phyloP scores from a whole-genome alignment of 1,140 invertebrate species.

The Heliconius eleuchia region DNA sequence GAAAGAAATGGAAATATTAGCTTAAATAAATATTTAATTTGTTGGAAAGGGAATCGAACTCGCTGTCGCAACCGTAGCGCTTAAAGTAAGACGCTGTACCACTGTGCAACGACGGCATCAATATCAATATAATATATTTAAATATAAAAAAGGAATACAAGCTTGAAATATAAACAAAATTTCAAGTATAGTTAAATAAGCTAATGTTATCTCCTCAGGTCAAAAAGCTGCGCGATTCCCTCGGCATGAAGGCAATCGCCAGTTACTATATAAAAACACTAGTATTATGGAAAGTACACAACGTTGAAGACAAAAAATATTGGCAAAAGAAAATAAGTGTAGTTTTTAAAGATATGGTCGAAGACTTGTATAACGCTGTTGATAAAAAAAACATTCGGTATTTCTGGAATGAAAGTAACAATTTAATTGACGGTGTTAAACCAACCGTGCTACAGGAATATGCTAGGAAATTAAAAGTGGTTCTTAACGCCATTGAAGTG shows the following conservation, averaged over 20 bases:
- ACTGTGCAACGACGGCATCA: no score
- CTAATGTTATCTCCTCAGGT: slow-evolving; percentile 46
- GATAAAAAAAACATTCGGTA: slow-evolving; percentile 67
- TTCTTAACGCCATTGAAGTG: slow-evolving; percentile 47
- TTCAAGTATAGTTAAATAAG: no score
- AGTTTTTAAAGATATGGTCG: slow-evolving; percentile 72
- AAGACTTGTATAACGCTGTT: slow-evolving; percentile 64
- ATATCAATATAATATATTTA: no score
- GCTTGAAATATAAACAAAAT: no score
- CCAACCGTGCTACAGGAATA: slow-evolving; percentile 50
- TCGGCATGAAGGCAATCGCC: slow-evolving; percentile 69
- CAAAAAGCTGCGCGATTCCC: slow-evolving; percentile 75
- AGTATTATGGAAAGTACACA: slow-evolving; percentile 73
- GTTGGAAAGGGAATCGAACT: no score
- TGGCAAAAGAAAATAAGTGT: slow-evolving; percentile 71
- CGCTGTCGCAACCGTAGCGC: no score
- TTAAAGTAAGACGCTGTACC: no score
- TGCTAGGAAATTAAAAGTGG: slow-evolving; percentile 49
- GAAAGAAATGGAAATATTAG: no score
- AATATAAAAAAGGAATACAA: no score
- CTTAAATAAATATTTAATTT: no score
- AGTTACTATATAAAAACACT: slow-evolving; percentile 82
- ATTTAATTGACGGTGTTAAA: slow-evolving; percentile 62
- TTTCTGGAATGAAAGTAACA: slow-evolving; percentile 75
- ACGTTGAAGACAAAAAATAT: slow-evolving; percentile 56